A percentile compares a stretch with the other conserved stretches of the same genome.
These are phyloP conservation scores for Tanypteryx hageni DNA, from an alignment of 2,888 invertebrate species.

Conservation along the genomic window DNA sequence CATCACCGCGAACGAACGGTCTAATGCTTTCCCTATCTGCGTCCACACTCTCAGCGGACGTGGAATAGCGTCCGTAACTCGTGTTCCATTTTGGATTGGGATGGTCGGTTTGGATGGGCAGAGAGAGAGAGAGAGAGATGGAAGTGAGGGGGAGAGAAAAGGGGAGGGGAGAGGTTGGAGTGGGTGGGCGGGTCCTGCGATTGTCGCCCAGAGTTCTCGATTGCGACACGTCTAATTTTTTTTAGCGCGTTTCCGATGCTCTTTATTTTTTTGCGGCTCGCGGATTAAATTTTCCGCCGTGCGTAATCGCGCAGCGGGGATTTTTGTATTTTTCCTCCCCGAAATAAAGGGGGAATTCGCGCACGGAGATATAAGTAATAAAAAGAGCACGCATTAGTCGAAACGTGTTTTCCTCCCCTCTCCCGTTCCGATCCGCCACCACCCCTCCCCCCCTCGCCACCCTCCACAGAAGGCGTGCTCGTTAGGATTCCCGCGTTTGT, in stretches of 20 bases:
- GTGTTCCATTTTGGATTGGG: conserved; percentile 56
- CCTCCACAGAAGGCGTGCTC: conserved; percentile 14
- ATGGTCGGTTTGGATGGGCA: background rate
- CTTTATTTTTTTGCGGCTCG: conserved; percentile 32
- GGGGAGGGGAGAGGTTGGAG: too few species aligned
- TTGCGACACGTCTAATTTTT: conserved; percentile 58
- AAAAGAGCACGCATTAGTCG: conserved; percentile 31
- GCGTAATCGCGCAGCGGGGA: conserved; percentile 53
- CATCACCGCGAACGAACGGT: conserved; percentile 51
- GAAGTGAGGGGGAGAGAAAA: background rate
- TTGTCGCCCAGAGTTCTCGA: conserved; percentile 51
- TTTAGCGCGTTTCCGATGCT: conserved; percentile 40
- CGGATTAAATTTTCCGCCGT: conserved; percentile 18
- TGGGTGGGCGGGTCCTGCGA: background rate
- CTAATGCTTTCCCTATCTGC: conserved; percentile 62
- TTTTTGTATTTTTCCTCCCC: background rate
- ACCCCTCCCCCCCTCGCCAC: background rate
- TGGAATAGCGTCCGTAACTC: conserved; percentile 54
- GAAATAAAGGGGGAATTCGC: background rate
- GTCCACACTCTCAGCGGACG: conserved; percentile 63
- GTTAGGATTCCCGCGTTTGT: conserved; percentile 19
- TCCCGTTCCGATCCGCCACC: background rate
- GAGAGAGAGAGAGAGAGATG: background rate
- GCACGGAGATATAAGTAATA: background rate
- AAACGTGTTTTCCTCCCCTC: background rate